Base-by-base conservation (phyloP, 2,113 vertebrate species). In the Ailurus styani region DNA sequence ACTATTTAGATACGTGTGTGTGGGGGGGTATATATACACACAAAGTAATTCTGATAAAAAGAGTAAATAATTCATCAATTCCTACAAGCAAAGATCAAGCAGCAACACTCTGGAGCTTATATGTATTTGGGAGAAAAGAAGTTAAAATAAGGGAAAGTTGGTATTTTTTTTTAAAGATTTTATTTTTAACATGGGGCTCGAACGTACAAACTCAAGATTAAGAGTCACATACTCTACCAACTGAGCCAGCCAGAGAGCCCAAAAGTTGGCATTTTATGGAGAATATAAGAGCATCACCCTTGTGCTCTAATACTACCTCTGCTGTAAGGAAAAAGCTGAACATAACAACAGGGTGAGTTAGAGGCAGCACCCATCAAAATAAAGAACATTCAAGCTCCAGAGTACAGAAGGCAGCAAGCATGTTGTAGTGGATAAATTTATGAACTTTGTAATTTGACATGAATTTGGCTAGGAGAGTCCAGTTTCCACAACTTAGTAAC, bases 61-160 rank as follows among this genome's bases (percentile, higher is more conserved):
- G 13, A 87, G n/a, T 37, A 73, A 73, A 55, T 55, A 96, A 72
- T 79, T 50, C 18, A 7, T 78, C 57, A 52, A 60, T 79, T 85
- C 12, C 55, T 78, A 27, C 50, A 85, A 83, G 72, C 50, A 91
- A 82, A 60, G 66, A 57, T 79, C 42, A 54, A 62, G 27, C 13
- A 91, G 45, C 68, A 94, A 64, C 12, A 85, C 13, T 52, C 87
- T 92, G 15, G n/a, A 88, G 60, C 3, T 94, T 66, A 52, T 62
- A 83, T 40, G 29, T 81, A 73, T 14, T 34, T 91, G 40, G 31
- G 13, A 42, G 25, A 25, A 9, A 92, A 89, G 29, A 92, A 9
- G 52, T 89, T 89, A 96, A 92, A 85, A 77, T 94, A 87, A 82
- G 40, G 37, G 37, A 94, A 47, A 78, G 20, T 25, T 95, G 40